Evolutionary conservation across 2,888 invertebrate genomes (phyloP).

Genomic region (Notodonta dromedarius): DNA sequence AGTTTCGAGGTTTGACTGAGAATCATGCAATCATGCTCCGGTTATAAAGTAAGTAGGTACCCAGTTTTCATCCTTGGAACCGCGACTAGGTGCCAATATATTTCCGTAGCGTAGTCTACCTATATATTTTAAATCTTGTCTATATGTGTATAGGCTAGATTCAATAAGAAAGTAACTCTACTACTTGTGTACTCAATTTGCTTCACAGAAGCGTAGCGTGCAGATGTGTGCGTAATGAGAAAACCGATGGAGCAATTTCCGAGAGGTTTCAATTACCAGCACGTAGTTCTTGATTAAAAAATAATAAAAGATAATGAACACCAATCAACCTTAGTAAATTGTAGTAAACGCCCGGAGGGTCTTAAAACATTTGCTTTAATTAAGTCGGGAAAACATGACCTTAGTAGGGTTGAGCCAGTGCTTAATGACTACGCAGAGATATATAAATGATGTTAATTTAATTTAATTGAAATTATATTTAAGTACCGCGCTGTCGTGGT

Average conservation of each 20-base stretch:
- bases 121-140: background rate
- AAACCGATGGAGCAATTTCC: constrained; percentile 19
- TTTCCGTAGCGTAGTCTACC: background rate
- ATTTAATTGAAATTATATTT: constrained; percentile 19
- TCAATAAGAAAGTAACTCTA: background rate
- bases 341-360: constrained; percentile 41
- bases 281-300: constrained; percentile 50
- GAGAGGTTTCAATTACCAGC: constrained; percentile 38
- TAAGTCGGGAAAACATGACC: constrained; percentile 57
- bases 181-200: background rate
- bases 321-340: constrained; percentile 55
- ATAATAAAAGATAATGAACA: constrained; percentile 54
- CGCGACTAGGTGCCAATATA: background rate
- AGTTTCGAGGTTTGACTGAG: no score
- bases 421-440: constrained; percentile 26
- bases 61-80: no score
- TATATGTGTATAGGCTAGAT: background rate
- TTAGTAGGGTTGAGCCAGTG: constrained; percentile 34
- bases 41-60: no score
- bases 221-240: constrained; percentile 6
- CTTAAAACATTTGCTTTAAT: constrained; percentile 57
- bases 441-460: constrained; percentile 17
- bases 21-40: no score
- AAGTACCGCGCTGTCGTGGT: no score
- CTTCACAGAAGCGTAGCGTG: constrained; percentile 1